These are phyloP conservation scores for Trogon surrucura DNA, from an alignment of 2,113 vertebrate genomes.

Conservation along the genomic window DNA sequence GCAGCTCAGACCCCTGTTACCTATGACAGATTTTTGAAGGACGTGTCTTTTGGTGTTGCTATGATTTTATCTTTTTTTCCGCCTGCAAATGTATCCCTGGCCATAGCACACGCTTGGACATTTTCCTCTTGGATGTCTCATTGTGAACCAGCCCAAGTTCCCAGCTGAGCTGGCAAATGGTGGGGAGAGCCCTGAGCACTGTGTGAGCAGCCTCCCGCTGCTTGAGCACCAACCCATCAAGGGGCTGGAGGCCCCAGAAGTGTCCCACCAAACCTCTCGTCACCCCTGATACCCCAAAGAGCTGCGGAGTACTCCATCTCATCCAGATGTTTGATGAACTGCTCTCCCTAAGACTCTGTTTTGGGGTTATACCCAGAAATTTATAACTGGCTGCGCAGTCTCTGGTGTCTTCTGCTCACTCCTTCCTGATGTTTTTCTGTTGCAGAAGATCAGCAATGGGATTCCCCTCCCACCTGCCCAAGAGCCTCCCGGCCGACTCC, in stretches of 20 bases:
- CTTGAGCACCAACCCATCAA: not conserved
- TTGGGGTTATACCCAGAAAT: not conserved
- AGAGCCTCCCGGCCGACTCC: conserved; percentile 54
- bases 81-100: not conserved
- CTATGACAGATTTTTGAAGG: not conserved
- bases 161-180: not conserved
- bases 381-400: not conserved
- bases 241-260: not conserved
- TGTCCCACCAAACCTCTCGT: not conserved
- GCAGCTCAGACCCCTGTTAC: not conserved
- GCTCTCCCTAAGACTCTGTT: not conserved
- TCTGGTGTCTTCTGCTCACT: not conserved
- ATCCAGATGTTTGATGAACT: not conserved
- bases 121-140: not conserved
- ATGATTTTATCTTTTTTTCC: not conserved
- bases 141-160: not conserved
- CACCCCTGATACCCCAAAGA: not conserved
- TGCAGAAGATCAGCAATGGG: conserved; percentile 55
- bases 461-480: conserved; percentile 69
- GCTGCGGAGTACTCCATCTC: not conserved
- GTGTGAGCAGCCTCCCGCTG: not conserved
- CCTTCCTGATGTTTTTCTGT: not conserved
- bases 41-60: not conserved
- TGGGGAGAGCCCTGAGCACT: not conserved
- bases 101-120: not conserved